These are phyloP conservation scores for Lipophrys pholis DNA, from an alignment of 2,113 vertebrate species.

Conservation along the genomic window DNA sequence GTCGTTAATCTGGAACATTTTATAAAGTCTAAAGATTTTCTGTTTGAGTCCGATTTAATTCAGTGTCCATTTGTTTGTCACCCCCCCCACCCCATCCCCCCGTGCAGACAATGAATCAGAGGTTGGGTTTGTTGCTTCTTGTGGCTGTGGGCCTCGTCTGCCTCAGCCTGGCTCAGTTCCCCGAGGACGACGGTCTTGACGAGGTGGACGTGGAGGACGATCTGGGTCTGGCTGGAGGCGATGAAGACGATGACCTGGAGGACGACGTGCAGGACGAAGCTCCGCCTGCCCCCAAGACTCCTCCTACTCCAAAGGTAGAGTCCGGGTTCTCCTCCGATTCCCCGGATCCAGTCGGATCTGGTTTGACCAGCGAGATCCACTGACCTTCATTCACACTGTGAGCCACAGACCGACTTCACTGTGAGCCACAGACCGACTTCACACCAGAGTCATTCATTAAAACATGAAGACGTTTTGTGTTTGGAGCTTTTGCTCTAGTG, in stretches of 20 bases:
- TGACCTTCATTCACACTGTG: constrained; percentile 35
- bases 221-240: constrained; percentile 80
- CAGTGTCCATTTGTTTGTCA: not conserved
- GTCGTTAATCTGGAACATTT: too few relatives aligned
- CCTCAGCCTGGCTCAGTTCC: constrained; percentile 58
- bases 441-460: too few relatives aligned
- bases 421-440: too few relatives aligned
- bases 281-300: constrained; percentile 63
- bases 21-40: too few relatives aligned
- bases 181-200: constrained; percentile 85
- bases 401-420: too few relatives aligned
- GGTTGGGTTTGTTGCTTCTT: constrained; percentile 85
- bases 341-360: too few relatives aligned
- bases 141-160: constrained; percentile 81
- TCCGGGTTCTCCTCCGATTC: too few relatives aligned
- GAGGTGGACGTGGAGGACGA: constrained; percentile 87
- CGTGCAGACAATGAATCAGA: constrained; percentile 90
- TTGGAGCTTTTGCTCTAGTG: too few relatives aligned
- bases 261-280: constrained; percentile 47
- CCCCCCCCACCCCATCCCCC: not conserved
- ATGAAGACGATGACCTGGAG: constrained; percentile 76
- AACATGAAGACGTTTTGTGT: too few relatives aligned
- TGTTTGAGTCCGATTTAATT: too few relatives aligned
- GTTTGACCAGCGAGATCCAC: constrained; percentile 21
- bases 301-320: constrained; percentile 89